Evolutionary conservation across 2,113 vertebrate species (phyloP).

Genomic region (Bettongia penicillata): DNA sequence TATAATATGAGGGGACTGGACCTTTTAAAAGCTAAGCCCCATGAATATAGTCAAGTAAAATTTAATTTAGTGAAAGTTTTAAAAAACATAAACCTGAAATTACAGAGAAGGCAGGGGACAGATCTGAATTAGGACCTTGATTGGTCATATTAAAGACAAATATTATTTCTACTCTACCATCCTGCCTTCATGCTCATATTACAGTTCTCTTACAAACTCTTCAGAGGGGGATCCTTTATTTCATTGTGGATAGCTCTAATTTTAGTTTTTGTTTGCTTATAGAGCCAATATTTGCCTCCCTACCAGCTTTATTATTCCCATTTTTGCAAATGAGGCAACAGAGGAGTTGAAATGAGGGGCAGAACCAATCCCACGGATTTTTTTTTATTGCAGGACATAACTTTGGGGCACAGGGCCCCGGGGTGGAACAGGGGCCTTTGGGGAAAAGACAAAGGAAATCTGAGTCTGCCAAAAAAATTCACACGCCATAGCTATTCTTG

Average conservation of each 20-base stretch:
- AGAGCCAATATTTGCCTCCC: not conserved
- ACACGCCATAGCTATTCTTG: not conserved
- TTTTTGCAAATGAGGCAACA: not conserved
- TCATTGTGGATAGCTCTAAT: not conserved
- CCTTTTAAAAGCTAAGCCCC: not conserved
- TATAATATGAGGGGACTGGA: too few species aligned
- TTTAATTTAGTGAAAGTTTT: not conserved
- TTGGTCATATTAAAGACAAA: not conserved
- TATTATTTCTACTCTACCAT: not conserved
- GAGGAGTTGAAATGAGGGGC: not conserved
- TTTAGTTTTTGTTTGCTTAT: not conserved
- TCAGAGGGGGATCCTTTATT: not conserved
- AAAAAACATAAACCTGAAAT: not conserved
- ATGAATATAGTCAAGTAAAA: not conserved
- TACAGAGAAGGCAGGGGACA: not conserved
- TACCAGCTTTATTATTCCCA: not conserved
- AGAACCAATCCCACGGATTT: not conserved
- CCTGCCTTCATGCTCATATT: not conserved
- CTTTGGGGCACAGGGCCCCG: not conserved
- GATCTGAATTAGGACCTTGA: not conserved
- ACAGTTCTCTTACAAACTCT: not conserved
- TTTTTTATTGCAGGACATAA: not conserved
- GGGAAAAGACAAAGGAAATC: not conserved
- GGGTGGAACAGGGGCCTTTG: not conserved
- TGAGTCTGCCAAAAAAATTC: not conserved